Conservation (phyloP, 1,140 invertebrate species). For the Dendrolimus kikuchii region DNA sequence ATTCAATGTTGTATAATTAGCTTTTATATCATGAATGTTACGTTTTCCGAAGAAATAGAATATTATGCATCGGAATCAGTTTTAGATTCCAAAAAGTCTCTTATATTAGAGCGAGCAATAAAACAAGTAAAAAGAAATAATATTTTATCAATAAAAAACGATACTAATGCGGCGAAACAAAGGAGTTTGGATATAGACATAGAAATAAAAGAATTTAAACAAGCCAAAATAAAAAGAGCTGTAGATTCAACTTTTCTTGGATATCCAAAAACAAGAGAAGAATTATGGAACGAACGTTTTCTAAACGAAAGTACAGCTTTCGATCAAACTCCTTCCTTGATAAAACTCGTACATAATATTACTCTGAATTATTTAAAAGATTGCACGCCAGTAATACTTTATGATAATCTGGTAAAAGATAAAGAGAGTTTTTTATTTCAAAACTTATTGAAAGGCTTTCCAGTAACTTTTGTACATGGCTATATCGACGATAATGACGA, state of each 20-base stretch:
- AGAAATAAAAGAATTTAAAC: conserved; percentile 4
- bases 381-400: conserved; percentile 76
- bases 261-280: conserved; percentile 71
- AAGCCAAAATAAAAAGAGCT: conserved; percentile 33
- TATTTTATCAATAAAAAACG: neutral
- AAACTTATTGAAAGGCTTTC: conserved; percentile 73
- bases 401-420: conserved; percentile 72
- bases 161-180: conserved; percentile 1
- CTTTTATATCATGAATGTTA: conserved; percentile 5
- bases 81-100: conserved; percentile 4
- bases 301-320: conserved; percentile 45
- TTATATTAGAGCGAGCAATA: conserved; percentile 4
- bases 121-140: conserved; percentile 9
- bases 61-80: conserved; percentile 37
- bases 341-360: conserved; percentile 73
- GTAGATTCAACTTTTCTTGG: conserved; percentile 67
- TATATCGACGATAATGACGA: conserved; percentile 64
- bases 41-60: conserved; percentile 25
- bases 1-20: neutral
- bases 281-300: conserved; percentile 69
- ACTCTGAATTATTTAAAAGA: conserved; percentile 72
- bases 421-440: conserved; percentile 72
- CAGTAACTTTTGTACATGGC: conserved; percentile 74
- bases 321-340: conserved; percentile 70
- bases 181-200: conserved; percentile 12